These are phyloP conservation scores for Ailuropoda melanoleuca DNA, from an alignment of 2,113 vertebrate species.

Conservation along the genomic window DNA sequence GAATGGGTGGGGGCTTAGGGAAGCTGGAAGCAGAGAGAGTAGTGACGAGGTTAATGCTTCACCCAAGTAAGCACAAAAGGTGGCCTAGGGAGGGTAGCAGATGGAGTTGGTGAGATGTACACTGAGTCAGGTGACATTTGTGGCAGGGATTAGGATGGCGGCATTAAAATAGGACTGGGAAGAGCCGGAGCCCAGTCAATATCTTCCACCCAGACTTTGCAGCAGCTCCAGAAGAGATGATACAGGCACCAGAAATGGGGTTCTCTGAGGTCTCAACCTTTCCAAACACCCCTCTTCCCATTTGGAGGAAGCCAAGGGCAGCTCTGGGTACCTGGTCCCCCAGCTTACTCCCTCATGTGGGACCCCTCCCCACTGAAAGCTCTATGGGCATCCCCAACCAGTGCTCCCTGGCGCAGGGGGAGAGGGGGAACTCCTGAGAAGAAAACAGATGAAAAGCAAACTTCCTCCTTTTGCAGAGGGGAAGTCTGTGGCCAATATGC, in stretches of 20 bases:
- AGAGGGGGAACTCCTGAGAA: background rate
- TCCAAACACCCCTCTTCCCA: background rate
- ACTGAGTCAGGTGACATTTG: background rate
- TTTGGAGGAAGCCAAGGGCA: background rate
- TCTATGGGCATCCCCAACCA: background rate
- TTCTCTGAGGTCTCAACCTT: background rate
- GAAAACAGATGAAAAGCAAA: background rate
- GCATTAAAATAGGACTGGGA: background rate
- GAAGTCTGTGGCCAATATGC: background rate
- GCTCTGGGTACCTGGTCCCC: background rate
- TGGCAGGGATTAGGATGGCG: too few species aligned
- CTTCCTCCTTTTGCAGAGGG: background rate
- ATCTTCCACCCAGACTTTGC: background rate
- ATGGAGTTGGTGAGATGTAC: fast-evolving
- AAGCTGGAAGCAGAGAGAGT: background rate
- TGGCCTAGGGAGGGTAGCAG: background rate
- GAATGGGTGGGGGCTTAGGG: background rate
- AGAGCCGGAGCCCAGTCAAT: background rate
- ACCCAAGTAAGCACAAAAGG: background rate
- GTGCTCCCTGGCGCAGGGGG: background rate
- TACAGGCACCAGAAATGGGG: background rate
- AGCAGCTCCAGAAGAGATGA: background rate
- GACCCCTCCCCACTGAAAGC: background rate
- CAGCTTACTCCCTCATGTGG: background rate
- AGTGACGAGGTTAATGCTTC: background rate